These are phyloP conservation scores for Cryptomyrus ogoouensis DNA, from an alignment of 2,113 vertebrate genomes.

Conservation along the genomic window DNA sequence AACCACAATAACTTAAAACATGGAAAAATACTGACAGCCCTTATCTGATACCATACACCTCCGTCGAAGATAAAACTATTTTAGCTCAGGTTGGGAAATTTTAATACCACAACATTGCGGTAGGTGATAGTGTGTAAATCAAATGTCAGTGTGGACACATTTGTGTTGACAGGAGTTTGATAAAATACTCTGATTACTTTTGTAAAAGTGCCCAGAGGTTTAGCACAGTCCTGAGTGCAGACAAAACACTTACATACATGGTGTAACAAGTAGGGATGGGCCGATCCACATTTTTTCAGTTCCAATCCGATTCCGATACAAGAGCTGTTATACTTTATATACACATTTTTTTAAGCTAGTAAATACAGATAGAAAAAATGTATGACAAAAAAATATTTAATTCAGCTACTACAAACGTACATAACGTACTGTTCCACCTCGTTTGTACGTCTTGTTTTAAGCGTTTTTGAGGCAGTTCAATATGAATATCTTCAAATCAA, in stretches of 20 bases:
- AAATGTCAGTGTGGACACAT: slow-evolving; percentile 19
- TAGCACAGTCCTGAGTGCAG: slow-evolving; percentile 35
- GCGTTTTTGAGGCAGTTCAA: no score
- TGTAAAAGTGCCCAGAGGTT: slow-evolving; percentile 30
- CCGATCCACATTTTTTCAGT: no score
- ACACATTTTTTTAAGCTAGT: no score
- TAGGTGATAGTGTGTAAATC: slow-evolving; percentile 16
- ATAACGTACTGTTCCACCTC: no score
- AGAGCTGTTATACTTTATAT: no score
- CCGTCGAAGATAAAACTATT: neutral
- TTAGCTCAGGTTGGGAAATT: neutral
- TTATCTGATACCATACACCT: slow-evolving; percentile 28
- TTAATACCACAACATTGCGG: neutral
- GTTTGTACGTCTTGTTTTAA: no score
- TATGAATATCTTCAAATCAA: no score
- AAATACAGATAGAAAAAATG: no score
- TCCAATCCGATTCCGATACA: no score
- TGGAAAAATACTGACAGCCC: slow-evolving; percentile 38
- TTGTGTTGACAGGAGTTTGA: neutral
- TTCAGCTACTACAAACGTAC: no score
- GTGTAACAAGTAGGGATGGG: neutral
- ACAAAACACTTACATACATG: neutral
- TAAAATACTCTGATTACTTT: neutral
- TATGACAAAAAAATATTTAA: no score
- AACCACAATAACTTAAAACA: slow-evolving; percentile 43